Conservation (phyloP, 2,113 vertebrate species). For the Cochlearius cochlearius region DNA sequence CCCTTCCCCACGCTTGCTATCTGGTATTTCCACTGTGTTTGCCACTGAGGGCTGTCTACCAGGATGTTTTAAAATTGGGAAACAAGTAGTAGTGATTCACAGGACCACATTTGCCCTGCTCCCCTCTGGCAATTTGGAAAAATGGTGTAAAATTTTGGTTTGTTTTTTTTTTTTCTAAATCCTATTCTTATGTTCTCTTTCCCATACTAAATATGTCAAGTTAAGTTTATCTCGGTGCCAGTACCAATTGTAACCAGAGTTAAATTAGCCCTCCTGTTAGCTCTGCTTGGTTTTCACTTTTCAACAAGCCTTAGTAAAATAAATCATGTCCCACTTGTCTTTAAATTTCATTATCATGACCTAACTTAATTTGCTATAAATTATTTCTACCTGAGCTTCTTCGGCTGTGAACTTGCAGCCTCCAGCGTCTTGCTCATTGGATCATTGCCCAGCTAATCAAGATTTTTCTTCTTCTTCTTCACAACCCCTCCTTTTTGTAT, state of each 20-base stretch:
- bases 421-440: neutral
- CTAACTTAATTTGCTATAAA: conserved; percentile 53
- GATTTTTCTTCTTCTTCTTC: neutral
- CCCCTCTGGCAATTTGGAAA: neutral
- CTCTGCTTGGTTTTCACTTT: conserved; percentile 27
- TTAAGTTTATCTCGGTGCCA: neutral
- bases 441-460: conserved; percentile 46
- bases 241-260: neutral
- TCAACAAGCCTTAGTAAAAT: conserved; percentile 29
- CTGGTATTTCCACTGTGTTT: neutral
- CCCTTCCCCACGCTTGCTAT: accelerated
- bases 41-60: neutral
- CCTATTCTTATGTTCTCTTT: neutral
- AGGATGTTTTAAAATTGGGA: neutral
- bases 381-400: conserved; percentile 55
- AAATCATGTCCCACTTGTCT: conserved; percentile 30
- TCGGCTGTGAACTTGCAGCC: neutral
- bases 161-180: neutral
- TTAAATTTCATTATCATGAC: conserved; percentile 52
- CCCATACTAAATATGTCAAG: neutral
- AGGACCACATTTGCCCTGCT: neutral
- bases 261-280: conserved; percentile 12
- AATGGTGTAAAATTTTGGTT: neutral
- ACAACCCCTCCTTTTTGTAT: conserved; percentile 28
- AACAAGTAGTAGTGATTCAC: neutral